Base-by-base conservation (phyloP, 37 sponge, comb jelly and placozoan genomes). In the Halisarca cf. caerulea region DNA sequence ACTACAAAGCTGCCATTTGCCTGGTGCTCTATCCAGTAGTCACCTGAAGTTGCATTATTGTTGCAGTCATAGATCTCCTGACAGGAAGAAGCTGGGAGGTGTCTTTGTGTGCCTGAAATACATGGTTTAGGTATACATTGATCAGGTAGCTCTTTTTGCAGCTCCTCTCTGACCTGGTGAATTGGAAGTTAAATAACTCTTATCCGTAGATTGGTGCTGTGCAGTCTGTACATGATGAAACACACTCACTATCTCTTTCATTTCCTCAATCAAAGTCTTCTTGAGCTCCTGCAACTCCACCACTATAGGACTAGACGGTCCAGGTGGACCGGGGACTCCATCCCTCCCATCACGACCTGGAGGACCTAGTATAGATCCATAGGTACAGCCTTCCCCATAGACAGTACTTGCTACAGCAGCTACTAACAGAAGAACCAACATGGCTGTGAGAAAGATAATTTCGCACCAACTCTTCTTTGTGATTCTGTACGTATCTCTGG, bases 301-400 rank as follows among this genome's bases (percentile, higher is more conserved):
- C 51, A 47, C 51, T 6, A 47, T 47, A 14, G 51, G 51, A 11
- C 51, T 47, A 14, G 51, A 47, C 11, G 51, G 51, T 62, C 64
- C 64, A 62, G 64, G 64, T n/a, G 64, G 64, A n/a, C 64, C 64
- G 30, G 64, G 64, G 30, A 62, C 30, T 62, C 64, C 64, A 62
- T 62, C 64, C n/a, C 64, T 62, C 64, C 64, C 64, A 15, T 62
- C 64, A 5, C 64, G 6, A 5, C 64, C 64, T 30, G 64, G 64
- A 62, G 64, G 64, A 30, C 64, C 64, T 15, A 20, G 64, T 15
- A 62, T n/a, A 15, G 6, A 28, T 7, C 30, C 30, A 28, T 23
- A 62, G 30, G 64, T 62, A 28, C 15, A 11, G 11, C 51, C 51
- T 47, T 11, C 51, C 11, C 51, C 51, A 11, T 47, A 47, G 51